Evolutionary conservation across 2,113 vertebrate genomes (phyloP).

Genomic region (Myanophis thanlyinensis): DNA sequence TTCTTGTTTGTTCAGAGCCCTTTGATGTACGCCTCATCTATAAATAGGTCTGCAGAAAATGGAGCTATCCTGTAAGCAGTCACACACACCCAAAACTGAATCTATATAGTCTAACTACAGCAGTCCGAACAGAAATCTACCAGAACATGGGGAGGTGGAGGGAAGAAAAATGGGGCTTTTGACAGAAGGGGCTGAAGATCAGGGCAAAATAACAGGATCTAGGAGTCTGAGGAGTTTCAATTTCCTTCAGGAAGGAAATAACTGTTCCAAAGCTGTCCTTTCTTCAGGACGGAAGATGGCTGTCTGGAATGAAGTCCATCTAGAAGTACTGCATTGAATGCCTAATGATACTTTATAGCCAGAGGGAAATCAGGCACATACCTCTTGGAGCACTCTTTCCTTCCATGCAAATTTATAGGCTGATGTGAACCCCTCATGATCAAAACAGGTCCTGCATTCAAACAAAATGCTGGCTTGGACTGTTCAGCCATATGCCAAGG

Average conservation of each 20-base stretch:
- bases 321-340: neutral
- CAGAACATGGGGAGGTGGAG: neutral
- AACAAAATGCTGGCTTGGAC: neutral
- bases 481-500: neutral
- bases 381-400: neutral
- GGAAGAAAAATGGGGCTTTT: neutral
- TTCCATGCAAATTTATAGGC: neutral
- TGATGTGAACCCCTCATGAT: neutral
- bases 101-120: neutral
- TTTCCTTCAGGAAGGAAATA: neutral
- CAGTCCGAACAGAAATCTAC: neutral
- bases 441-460: neutral
- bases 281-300: neutral
- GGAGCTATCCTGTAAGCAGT: neutral
- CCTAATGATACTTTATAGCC: neutral
- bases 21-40: constrained; percentile 14
- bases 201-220: neutral
- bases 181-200: neutral
- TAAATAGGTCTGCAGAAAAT: constrained; percentile 25
- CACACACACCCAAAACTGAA: neutral
- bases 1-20: neutral
- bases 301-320: neutral
- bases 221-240: neutral
- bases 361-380: neutral
- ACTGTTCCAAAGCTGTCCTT: neutral